Evolutionary conservation across 2,797 vertebrate species (phyloP).

Genomic region (Phalloptychus januarius): DNA sequence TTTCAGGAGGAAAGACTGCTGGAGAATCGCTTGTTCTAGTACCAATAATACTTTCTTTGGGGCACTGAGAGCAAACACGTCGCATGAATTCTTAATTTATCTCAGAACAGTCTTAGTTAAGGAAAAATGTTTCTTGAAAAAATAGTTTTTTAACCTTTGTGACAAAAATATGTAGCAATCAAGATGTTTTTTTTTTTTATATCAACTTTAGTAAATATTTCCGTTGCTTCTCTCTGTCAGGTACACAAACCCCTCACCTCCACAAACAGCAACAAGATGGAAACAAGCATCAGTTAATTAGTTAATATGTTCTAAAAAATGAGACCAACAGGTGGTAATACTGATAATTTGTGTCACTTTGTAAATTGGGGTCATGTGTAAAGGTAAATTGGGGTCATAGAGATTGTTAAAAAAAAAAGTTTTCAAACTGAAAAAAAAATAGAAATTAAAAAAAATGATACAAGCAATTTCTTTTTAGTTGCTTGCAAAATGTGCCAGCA

Average conservation of each 20-base stretch:
- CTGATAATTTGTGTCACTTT: background rate
- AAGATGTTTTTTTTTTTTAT: background rate
- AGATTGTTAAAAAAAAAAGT: background rate
- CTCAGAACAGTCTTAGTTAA: background rate
- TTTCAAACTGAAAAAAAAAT: background rate
- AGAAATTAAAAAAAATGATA: background rate
- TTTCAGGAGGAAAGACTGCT: constrained; percentile 8
- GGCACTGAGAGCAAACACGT: background rate
- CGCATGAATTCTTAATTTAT: background rate
- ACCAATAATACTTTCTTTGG: constrained; percentile 11
- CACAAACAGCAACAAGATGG: too few species aligned
- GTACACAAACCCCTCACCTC: background rate
- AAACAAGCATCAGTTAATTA: too few species aligned
- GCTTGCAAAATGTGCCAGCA: too few species aligned
- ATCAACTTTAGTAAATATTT: too few species aligned
- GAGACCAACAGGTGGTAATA: background rate
- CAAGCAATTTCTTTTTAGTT: too few species aligned
- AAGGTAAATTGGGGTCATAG: background rate
- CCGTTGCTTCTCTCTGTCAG: background rate
- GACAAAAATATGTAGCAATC: background rate
- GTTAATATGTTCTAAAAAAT: too few species aligned
- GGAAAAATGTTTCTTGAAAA: background rate
- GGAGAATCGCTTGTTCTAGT: background rate
- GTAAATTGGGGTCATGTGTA: background rate
- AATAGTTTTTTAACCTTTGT: background rate